Percentiles rank a stretch among this genome's conserved stretches.
These are phyloP conservation scores for Bergia sp. DNA, from an alignment of 92 coral and sea anemone genomes.

Conservation along the genomic window DNA sequence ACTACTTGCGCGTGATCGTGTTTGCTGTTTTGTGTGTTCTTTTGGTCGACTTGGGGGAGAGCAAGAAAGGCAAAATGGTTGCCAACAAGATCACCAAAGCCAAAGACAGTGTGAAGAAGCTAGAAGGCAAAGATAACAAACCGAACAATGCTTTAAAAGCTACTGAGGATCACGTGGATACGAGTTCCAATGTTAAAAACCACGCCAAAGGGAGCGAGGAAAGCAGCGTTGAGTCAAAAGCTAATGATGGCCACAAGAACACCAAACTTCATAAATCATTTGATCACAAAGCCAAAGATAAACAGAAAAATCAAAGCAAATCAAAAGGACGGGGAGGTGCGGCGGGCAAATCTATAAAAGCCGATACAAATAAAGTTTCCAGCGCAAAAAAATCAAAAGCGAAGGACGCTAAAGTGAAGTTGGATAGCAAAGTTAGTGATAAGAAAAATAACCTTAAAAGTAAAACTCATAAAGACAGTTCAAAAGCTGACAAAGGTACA, in stretches of 20 bases:
- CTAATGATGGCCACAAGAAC: slow-evolving; percentile 16
- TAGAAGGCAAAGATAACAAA: neutral
- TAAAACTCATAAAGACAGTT: slow-evolving; percentile 3
- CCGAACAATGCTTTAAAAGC: neutral
- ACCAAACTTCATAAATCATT: slow-evolving; percentile 6
- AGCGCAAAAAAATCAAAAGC: neutral
- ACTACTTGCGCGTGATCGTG: neutral
- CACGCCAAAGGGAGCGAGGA: neutral
- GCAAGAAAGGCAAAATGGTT: neutral
- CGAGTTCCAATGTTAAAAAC: neutral
- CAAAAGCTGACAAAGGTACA: neutral
- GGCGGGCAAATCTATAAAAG: slow-evolving; percentile 6
- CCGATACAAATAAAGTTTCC: neutral
- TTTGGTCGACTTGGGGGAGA: slow-evolving; percentile 16
- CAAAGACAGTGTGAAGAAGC: neutral
- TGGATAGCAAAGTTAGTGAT: slow-evolving; percentile 12
- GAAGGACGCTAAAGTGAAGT: slow-evolving; percentile 15
- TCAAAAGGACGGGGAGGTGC: slow-evolving; percentile 1
- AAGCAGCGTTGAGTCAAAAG: neutral
- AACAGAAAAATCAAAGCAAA: slow-evolving; percentile 18
- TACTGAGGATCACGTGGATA: neutral
- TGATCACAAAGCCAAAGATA: slow-evolving; percentile 7
- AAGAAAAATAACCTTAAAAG: slow-evolving; percentile 13
- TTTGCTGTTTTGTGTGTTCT: neutral
- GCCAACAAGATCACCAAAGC: slow-evolving; percentile 1